phyloP scores from a whole-genome alignment of 2,113 vertebrate species.

The Bos indicus region DNA sequence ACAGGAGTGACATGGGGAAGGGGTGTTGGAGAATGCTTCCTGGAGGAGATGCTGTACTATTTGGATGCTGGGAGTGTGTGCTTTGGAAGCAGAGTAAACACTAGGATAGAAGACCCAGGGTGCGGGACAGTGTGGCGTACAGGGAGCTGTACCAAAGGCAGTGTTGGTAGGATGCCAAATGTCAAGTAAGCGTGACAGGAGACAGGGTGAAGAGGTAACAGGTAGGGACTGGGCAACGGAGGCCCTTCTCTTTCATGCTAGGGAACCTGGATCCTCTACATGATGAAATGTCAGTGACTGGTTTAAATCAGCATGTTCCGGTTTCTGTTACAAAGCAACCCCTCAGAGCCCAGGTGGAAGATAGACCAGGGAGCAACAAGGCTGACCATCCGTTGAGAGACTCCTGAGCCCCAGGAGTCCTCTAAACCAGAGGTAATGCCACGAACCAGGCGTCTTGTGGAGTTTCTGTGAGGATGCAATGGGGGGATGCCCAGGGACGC shows the following conservation, averaged over 20 bases:
- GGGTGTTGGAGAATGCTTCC: background rate
- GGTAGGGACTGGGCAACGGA: background rate
- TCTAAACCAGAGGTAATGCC: background rate
- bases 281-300: background rate
- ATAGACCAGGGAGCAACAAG: background rate
- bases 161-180: background rate
- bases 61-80: background rate
- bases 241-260: background rate
- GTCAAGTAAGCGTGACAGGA: accelerated
- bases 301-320: background rate
- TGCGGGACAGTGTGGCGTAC: too few relatives aligned
- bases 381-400: background rate
- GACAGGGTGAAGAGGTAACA: background rate
- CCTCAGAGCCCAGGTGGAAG: background rate
- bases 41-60: background rate
- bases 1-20: background rate
- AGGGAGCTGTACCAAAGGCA: background rate
- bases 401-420: background rate
- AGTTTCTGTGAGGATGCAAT: background rate
- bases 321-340: background rate
- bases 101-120: background rate
- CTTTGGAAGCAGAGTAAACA: background rate
- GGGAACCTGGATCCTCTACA: background rate
- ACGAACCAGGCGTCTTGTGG: accelerated
- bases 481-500: background rate